A percentile compares a stretch with the other conserved stretches of the same genome.
phyloP scores from a whole-genome alignment of 2,888 invertebrate species.

The Tenthredo distinguenda region DNA sequence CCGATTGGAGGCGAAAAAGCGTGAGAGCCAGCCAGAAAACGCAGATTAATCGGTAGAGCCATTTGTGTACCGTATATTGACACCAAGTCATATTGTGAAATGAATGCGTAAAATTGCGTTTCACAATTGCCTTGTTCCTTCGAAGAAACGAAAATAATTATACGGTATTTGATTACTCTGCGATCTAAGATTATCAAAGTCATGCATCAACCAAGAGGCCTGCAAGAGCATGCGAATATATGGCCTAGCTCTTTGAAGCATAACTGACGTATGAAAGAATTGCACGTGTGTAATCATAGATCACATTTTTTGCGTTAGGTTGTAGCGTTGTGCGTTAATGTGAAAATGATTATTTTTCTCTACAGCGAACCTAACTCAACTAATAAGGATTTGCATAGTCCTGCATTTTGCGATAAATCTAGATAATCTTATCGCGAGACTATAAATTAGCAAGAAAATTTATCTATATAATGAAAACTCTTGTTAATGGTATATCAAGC shows the following conservation, averaged over 20 bases:
- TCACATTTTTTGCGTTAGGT: neutral
- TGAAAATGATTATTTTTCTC: neutral
- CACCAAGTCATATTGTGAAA: neutral
- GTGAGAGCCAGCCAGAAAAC: neutral
- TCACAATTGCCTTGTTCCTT: neutral
- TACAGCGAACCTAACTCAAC: neutral
- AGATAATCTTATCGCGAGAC: neutral
- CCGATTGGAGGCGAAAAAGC: neutral
- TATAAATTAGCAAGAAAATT: neutral
- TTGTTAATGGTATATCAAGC: neutral
- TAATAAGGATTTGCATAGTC: neutral
- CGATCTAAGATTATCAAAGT: neutral
- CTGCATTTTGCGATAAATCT: neutral
- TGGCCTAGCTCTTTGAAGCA: neutral
- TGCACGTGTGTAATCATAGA: neutral
- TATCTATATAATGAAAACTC: neutral
- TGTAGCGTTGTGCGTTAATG: neutral
- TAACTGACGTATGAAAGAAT: neutral
- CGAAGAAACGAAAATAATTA: slow-evolving; percentile 9
- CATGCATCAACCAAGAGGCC: neutral
- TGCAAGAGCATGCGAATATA: neutral
- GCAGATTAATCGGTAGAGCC: neutral
- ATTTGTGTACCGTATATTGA: neutral
- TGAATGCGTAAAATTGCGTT: neutral
- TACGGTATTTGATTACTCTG: neutral